phyloP scores from a whole-genome alignment of 2,113 vertebrate genomes.

The Agapornis roseicollis region DNA sequence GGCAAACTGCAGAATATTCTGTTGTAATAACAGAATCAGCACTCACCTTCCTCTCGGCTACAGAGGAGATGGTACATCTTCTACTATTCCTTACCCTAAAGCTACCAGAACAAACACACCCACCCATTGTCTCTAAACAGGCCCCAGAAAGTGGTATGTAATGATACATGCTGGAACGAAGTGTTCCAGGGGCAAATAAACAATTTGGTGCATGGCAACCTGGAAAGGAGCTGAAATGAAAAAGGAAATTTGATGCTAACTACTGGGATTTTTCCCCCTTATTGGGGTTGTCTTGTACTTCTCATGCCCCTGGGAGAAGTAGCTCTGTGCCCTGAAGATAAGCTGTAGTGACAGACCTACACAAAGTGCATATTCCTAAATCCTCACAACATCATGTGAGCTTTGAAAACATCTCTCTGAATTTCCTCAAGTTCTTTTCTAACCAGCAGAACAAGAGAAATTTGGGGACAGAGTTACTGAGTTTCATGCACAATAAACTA shows the following conservation, averaged over 20 bases:
- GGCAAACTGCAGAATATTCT: neutral
- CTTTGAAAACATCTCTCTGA: neutral
- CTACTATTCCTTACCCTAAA: conserved; percentile 38
- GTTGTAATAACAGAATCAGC: neutral
- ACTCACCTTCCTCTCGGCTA: neutral
- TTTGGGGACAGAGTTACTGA: neutral
- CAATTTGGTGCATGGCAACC: neutral
- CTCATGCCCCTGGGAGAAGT: conserved; percentile 5
- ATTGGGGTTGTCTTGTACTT: conserved; percentile 12
- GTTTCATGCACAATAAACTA: neutral
- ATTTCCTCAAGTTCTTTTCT: neutral
- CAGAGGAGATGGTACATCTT: conserved; percentile 1
- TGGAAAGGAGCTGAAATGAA: conserved; percentile 28
- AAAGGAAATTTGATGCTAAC: conserved; percentile 17
- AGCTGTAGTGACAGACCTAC: neutral
- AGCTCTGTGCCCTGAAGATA: conserved; percentile 2
- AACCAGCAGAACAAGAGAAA: neutral
- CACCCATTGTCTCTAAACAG: conserved; percentile 19
- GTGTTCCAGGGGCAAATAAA: conserved; percentile 44
- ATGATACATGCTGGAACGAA: neutral
- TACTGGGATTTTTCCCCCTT: neutral
- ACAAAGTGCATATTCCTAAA: neutral
- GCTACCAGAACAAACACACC: conserved; percentile 43
- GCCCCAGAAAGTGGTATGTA: conserved; percentile 30
- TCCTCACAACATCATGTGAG: neutral